phyloP scores from a whole-genome alignment of 1,140 invertebrate genomes.

The Eumaeus atala region DNA sequence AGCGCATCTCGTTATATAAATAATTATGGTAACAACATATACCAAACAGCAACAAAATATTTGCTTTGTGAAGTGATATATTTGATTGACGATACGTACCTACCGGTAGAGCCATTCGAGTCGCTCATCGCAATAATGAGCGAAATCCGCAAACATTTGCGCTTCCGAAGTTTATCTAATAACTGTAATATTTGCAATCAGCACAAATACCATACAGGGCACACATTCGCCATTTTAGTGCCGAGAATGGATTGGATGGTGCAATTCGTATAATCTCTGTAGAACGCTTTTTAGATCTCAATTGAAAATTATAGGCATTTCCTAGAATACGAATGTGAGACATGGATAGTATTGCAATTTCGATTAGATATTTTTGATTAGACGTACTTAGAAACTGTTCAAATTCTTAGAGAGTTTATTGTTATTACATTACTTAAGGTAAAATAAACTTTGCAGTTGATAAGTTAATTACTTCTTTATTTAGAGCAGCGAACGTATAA shows the following conservation, averaged over 20 bases:
- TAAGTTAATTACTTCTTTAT: too few species aligned
- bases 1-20: too few species aligned
- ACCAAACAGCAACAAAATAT: neutral
- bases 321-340: too few species aligned
- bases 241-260: constrained; percentile 21
- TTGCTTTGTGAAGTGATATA: neutral
- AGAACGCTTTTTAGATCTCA: neutral
- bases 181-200: constrained; percentile 54
- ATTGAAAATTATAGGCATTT: neutral
- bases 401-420: too few species aligned
- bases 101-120: neutral
- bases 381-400: too few species aligned
- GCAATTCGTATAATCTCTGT: constrained; percentile 16
- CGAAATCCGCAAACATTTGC: constrained; percentile 54
- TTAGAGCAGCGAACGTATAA: too few species aligned
- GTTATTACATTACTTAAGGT: too few species aligned
- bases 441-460: too few species aligned
- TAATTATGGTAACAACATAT: too few species aligned
- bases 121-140: constrained; percentile 51
- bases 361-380: too few species aligned
- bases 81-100: too few species aligned
- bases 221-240: constrained; percentile 18
- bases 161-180: constrained; percentile 45
- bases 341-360: too few species aligned
- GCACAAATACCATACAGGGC: constrained; percentile 33